Percentiles rank a stretch among this genome's conserved stretches.
Evolutionary conservation across 2,113 vertebrate genomes (phyloP).

Genomic region (Sterrhoptilus dennistouni): DNA sequence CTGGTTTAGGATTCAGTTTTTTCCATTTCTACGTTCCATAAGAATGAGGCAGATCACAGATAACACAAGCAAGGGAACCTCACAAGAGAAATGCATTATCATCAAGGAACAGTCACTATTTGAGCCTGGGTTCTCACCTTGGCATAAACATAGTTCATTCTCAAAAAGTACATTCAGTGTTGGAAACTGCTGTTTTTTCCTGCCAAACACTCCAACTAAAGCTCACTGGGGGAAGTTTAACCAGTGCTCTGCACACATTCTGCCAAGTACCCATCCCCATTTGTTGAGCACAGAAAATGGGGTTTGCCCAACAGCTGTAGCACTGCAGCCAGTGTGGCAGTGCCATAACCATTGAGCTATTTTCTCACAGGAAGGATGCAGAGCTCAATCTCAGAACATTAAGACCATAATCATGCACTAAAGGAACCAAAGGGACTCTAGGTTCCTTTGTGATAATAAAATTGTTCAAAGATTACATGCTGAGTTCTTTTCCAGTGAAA

Average conservation of each 20-base stretch:
- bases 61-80: not conserved
- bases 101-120: not conserved
- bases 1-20: not conserved
- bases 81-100: not conserved
- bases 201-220: not conserved
- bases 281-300: not conserved
- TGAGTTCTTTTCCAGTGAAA: not conserved
- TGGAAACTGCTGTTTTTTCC: not conserved
- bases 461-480: not conserved
- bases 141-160: not conserved
- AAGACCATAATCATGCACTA: not conserved
- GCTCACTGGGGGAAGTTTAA: not conserved
- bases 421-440: not conserved
- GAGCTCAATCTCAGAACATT: not conserved
- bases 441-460: not conserved
- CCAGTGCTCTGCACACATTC: not conserved
- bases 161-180: not conserved
- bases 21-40: not conserved
- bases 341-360: not conserved
- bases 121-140: not conserved
- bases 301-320: not conserved
- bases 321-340: not conserved
- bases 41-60: not conserved
- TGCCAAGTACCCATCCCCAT: not conserved
- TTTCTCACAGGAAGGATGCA: not conserved